Evolutionary conservation across 2,113 vertebrate species (phyloP), one percentile per base, ranked within the genome.

Genomic region (Dipodomys ordii): DNA sequence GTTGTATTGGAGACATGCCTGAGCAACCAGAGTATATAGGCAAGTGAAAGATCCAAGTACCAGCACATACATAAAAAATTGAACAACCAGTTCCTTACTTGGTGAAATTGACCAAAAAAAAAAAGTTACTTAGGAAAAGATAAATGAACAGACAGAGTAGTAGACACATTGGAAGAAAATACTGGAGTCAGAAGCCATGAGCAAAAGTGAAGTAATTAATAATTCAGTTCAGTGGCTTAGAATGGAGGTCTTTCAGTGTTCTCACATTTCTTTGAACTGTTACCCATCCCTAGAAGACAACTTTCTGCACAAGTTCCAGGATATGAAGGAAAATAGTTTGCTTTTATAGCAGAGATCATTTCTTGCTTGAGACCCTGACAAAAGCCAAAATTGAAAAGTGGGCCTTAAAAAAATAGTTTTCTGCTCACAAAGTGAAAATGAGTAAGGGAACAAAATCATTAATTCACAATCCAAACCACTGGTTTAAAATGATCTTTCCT

Each of bases 341-440:
- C 46, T 96, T 97, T 97, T 74, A 64, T 93, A 81, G 18, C 73
- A 87, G 22, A 57, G 27, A 87, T 90, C 0, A 1, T 79, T 96
- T 96, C 94, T 96, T 60, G 39, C 68, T 78, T 92, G 6, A 67
- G 71, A 93, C 22, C 28, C 69, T 72, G 88, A 82, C 80, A 95
- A 93, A 91, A 80, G 85, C 0, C 68, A 53, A 90, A 23, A 81
- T 22, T 97, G 78, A 96, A 97, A 97, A 90, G 35, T 85, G 60
- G 46, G 95, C 91, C 90, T 95, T 90, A 97, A 96, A 96, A 94
- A 96, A 85, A 53, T 87, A 90, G 16, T 81, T 79, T 88, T 13
- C 92, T 93, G 90, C 95, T 96, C 67, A 87, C 6, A 88, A 85
- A 93, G 64, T 90, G 76, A 96, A 94, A 97, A 97, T 88, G 0